Percentiles rank a stretch among this genome's conserved stretches.
phyloP scores from a whole-genome alignment of 2,113 vertebrate genomes.

The Zootoca vivipara region DNA sequence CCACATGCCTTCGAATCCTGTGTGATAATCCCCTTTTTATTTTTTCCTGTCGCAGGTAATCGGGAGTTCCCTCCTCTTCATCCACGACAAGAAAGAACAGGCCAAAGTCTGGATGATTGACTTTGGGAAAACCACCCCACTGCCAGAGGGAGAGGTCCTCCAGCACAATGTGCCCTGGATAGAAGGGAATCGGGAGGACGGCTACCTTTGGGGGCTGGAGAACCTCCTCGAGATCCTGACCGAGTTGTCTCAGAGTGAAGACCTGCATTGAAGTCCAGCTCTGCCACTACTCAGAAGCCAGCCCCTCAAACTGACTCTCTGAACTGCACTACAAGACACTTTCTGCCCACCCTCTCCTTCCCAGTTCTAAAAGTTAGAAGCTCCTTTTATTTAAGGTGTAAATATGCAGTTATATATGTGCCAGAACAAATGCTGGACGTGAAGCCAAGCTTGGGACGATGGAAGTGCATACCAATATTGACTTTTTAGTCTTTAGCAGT shows the following conservation, averaged over 20 bases:
- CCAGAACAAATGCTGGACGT: conserved; percentile 62
- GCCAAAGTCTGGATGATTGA: conserved; percentile 99
- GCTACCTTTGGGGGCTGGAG: conserved; percentile 94
- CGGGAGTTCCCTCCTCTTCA: conserved; percentile 96
- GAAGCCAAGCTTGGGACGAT: conserved; percentile 7
- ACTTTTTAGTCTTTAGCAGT: rapidly evolving
- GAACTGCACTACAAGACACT: conserved; percentile 78
- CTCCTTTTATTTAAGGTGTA: conserved; percentile 61
- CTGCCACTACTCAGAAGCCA: conserved; percentile 47
- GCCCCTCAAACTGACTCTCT: conserved; percentile 64
- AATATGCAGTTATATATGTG: conserved; percentile 52
- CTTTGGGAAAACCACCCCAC: conserved; percentile 95
- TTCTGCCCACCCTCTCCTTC: conserved; percentile 45
- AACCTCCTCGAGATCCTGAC: conserved; percentile 92
- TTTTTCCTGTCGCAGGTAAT: conserved; percentile 84
- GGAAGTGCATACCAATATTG: not conserved
- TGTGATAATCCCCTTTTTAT: not conserved
- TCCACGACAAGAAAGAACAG: conserved; percentile 91
- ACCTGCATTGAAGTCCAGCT: conserved; percentile 64
- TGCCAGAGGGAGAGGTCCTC: conserved; percentile 89
- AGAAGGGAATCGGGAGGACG: conserved; percentile 96
- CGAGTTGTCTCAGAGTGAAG: conserved; percentile 74
- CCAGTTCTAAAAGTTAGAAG: conserved; percentile 49
- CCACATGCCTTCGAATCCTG: not conserved
- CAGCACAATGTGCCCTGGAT: conserved; percentile 86